phyloP scores from a whole-genome alignment of 2,888 invertebrate species.

The Pseudanteris insignis region DNA sequence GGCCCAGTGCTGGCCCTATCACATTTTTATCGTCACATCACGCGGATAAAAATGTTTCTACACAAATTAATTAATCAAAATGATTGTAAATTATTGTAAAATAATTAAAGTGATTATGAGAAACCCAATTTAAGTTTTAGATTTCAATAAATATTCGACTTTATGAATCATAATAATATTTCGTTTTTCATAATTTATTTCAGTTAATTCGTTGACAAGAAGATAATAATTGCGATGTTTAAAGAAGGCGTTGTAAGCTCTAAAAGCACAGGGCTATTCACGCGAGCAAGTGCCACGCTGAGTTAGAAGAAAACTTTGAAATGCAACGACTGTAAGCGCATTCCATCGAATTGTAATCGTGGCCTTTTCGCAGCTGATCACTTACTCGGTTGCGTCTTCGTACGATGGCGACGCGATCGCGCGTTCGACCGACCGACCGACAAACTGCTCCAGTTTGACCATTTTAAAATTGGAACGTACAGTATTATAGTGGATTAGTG shows the following conservation, averaged over 20 bases:
- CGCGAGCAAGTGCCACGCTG: slow-evolving; percentile 34
- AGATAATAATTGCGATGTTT: slow-evolving; percentile 2
- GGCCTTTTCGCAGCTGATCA: slow-evolving; percentile 55
- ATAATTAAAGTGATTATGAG: too few species aligned
- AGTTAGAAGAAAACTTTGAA: slow-evolving; percentile 56
- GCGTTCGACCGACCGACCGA: slow-evolving; percentile 27
- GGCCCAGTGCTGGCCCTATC: too few species aligned
- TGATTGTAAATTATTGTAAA: too few species aligned
- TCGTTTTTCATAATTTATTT: too few species aligned
- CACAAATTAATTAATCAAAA: too few species aligned
- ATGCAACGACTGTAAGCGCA: slow-evolving; percentile 56
- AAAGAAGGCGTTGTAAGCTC: too few species aligned
- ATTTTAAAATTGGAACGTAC: slow-evolving; percentile 36
- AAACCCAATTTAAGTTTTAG: too few species aligned
- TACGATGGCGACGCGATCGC: slow-evolving; percentile 16
- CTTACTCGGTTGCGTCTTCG: slow-evolving; percentile 41
- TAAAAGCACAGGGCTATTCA: slow-evolving; percentile 16
- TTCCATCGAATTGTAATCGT: slow-evolving; percentile 60
- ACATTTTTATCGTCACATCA: too few species aligned
- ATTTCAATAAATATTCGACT: too few species aligned
- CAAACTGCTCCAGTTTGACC: slow-evolving; percentile 40
- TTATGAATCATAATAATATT: too few species aligned
- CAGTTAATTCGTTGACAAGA: background rate
- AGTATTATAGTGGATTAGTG: slow-evolving; percentile 32
- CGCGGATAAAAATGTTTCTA: too few species aligned